Evolutionary conservation across 2,888 invertebrate species (phyloP), one percentile per base, ranked within the genome.

Genomic region (Gandaritis pyraliata): DNA sequence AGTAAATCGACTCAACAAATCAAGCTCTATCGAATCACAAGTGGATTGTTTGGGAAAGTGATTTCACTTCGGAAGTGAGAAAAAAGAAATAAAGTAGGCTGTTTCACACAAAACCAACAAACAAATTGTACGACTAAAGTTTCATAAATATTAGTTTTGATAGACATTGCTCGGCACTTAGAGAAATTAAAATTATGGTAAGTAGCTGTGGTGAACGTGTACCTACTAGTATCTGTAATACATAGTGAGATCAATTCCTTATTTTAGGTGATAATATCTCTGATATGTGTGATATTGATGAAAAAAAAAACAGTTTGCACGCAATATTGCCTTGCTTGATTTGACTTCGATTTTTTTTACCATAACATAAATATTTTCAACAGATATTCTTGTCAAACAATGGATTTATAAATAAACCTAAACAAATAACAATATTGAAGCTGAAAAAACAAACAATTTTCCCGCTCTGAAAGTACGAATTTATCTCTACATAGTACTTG

Each of bases 401-500:
- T 8, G 15, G 10, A 6, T 33, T 33, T 33, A 41, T 41, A 15
- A 41, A 41, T 13, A 41, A 15, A 10, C 13, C 41, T 6, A 41
- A n/a, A 6, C 41, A 41, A 41, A 41, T 41, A 41, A 41, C 41
- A 15, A 41, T 41, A 15, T 41, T 13, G n/a, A 3, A 13, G 41
- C 13, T 8, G 15, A 8, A 41, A 41, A 33, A 33, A 33, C 33
- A 33, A 41, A 41, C 41, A n/a, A 7, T 50, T 50, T 46, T 29
- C n/a, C 38, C 18, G n/a, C 36, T 49, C 36, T 6, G 36, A 49
- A 49, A 16, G 33, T 49, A 11, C 15, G n/a, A 18, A n/a, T 18
- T 38, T 50, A 50, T 38, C 36, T 38, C 18, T 50, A 16, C 36
- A 30, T 6, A 30, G 7, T 36, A 33, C 7, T 38, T 38, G 49